Evolutionary conservation across 2,113 vertebrate species (phyloP).

Genomic region (Leucosticte australis): DNA sequence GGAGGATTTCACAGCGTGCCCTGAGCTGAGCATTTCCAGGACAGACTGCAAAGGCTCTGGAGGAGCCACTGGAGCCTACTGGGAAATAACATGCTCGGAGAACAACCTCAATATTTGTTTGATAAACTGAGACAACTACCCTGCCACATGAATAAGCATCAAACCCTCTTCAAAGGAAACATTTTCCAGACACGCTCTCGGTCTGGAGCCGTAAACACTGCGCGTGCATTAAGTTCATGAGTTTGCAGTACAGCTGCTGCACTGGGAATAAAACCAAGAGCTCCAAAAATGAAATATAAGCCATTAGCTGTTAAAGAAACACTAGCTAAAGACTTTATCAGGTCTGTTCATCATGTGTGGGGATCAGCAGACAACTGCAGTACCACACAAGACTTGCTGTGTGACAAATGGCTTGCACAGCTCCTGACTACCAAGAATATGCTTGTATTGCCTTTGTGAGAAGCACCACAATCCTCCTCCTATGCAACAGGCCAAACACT

Average conservation of each 20-base stretch:
- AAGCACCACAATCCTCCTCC: background rate
- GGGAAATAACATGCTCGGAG: background rate
- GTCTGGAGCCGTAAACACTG: background rate
- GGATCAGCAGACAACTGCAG: background rate
- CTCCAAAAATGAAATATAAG: conserved; percentile 17
- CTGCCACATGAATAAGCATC: background rate
- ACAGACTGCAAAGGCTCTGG: background rate
- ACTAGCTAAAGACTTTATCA: background rate
- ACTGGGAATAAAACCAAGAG: background rate
- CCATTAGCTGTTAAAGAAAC: background rate
- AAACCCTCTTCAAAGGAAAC: conserved; percentile 18
- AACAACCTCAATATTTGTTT: background rate
- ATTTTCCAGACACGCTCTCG: background rate
- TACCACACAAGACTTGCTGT: background rate
- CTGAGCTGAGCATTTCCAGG: background rate
- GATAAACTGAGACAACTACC: conserved; percentile 29
- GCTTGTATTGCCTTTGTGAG: background rate
- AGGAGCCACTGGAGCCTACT: background rate
- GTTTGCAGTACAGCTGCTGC: background rate
- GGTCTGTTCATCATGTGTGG: background rate
- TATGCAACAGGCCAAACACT: background rate
- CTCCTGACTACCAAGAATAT: background rate
- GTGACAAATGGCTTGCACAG: background rate
- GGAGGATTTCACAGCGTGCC: background rate
- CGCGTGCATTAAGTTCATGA: background rate